A percentile compares a stretch with the other conserved stretches of the same genome.
phyloP scores from a whole-genome alignment of 2,888 invertebrate species.

The Trissonchulus sp. region DNA sequence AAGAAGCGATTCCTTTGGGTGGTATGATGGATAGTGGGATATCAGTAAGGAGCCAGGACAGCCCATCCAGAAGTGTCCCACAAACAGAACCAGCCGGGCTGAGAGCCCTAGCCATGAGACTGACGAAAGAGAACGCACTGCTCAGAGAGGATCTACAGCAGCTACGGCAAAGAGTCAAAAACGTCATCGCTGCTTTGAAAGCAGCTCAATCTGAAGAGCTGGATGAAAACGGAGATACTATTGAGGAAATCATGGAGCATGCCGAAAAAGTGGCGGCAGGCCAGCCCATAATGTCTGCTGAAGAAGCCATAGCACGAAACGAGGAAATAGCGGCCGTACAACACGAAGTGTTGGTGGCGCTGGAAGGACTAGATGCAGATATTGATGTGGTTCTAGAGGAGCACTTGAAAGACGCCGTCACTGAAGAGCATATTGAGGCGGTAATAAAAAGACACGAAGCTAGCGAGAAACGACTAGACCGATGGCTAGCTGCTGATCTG shows the following conservation, averaged over 20 bases:
- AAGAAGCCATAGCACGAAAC: no score
- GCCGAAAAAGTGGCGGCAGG: no score
- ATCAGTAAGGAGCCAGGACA: not conserved
- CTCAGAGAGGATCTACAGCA: not conserved
- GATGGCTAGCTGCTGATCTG: conserved; percentile 31
- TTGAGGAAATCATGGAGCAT: no score
- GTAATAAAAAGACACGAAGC: not conserved
- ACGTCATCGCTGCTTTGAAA: not conserved
- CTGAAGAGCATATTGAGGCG: not conserved
- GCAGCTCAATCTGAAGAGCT: not conserved
- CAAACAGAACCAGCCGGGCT: not conserved
- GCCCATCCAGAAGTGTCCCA: not conserved
- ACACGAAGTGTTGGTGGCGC: not conserved
- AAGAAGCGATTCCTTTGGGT: not conserved
- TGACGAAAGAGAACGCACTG: not conserved
- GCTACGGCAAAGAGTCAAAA: not conserved
- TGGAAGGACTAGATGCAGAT: not conserved
- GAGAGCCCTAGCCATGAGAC: not conserved
- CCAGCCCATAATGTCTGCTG: no score
- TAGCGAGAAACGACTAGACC: not conserved
- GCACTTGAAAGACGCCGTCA: not conserved
- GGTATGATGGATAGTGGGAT: not conserved
- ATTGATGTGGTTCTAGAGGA: not conserved
- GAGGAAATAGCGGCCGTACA: no score
- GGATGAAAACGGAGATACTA: not conserved